Conservation (phyloP, 2,888 invertebrate genomes). For the Diploptera punctata region DNA sequence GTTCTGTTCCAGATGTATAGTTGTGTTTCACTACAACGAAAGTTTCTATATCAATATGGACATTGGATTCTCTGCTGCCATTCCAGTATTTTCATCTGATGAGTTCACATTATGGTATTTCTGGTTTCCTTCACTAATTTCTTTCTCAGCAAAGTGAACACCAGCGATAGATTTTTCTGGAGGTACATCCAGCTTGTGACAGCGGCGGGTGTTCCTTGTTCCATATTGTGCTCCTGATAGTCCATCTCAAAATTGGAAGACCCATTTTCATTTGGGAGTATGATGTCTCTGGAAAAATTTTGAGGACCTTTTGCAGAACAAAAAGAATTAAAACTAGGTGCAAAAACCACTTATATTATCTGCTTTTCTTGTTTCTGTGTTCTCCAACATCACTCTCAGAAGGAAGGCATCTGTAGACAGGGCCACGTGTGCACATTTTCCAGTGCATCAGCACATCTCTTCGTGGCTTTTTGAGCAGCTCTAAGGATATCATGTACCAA, state of each 20-base stretch:
- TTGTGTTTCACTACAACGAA: constrained; percentile 1
- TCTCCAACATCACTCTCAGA: not conserved
- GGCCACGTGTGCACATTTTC: not conserved
- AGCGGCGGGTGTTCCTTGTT: too few relatives aligned
- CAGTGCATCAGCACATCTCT: not conserved
- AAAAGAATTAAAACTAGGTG: not conserved
- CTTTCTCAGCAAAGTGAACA: not conserved
- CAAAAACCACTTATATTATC: not conserved
- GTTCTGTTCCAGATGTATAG: not conserved
- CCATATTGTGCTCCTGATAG: not conserved
- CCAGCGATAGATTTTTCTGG: not conserved
- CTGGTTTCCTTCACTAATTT: not conserved
- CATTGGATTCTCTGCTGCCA: not conserved
- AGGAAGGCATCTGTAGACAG: constrained; percentile 3
- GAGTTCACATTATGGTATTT: not conserved
- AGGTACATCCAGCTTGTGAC: constrained; percentile 2
- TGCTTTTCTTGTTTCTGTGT: not conserved
- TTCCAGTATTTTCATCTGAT: not conserved
- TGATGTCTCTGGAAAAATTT: not conserved
- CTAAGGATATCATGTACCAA: too few relatives aligned
- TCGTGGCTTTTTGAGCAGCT: too few relatives aligned
- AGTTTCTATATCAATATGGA: not conserved
- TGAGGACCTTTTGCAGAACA: not conserved
- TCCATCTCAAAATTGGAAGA: not conserved
- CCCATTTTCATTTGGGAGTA: not conserved